Conservation (phyloP, 2,888 invertebrate genomes). For the Cantharis lateralis region DNA sequence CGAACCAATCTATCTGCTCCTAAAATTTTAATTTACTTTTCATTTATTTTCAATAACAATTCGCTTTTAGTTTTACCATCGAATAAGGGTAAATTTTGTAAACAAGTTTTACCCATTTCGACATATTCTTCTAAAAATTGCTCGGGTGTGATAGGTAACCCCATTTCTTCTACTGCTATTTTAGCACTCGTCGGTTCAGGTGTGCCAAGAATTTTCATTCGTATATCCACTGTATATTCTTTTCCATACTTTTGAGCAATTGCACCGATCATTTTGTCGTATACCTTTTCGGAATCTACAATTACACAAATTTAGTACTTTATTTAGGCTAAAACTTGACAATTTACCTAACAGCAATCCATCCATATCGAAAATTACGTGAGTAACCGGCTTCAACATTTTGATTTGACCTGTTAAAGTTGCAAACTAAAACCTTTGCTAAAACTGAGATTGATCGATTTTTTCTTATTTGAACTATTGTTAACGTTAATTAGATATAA, state of each 20-base stretch:
- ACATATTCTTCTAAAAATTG: constrained; percentile 63
- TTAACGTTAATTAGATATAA: neutral
- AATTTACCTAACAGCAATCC: constrained; percentile 64
- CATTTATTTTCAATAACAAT: neutral
- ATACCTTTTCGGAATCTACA: constrained; percentile 81
- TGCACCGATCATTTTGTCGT: constrained; percentile 73
- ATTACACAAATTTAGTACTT: neutral
- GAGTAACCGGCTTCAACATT: constrained; percentile 66
- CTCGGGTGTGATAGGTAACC: constrained; percentile 65
- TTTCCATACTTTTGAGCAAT: constrained; percentile 75
- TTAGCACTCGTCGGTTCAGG: constrained; percentile 59
- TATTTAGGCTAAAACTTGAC: neutral
- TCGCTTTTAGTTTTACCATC: constrained; percentile 57
- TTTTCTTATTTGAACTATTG: neutral
- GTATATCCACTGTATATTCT: constrained; percentile 74
- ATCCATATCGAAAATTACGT: constrained; percentile 78
- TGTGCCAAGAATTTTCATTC: constrained; percentile 60
- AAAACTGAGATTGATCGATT: neutral
- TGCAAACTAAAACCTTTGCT: too few relatives aligned
- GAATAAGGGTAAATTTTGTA: constrained; percentile 63
- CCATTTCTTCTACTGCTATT: constrained; percentile 60
- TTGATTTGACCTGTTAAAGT: constrained; percentile 10
- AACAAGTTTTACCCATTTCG: constrained; percentile 54
- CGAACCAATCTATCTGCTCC: constrained; percentile 65
- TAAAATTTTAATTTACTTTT: constrained; percentile 12